Percentiles rank a stretch among this genome's conserved stretches.
Evolutionary conservation across 2,113 vertebrate species (phyloP).

Genomic region (Halcyon malimbica): DNA sequence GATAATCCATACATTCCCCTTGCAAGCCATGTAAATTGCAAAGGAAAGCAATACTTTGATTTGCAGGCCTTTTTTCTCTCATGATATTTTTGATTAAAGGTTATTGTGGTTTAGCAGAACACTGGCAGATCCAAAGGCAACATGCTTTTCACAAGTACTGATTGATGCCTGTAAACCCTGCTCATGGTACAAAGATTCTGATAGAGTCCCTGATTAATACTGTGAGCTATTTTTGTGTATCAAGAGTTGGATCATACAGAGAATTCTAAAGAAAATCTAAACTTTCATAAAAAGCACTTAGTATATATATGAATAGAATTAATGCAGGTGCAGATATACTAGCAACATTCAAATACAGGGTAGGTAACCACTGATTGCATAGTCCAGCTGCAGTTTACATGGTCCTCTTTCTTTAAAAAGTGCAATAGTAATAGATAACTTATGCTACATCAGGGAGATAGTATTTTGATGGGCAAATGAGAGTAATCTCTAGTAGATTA

Average conservation of each 20-base stretch:
- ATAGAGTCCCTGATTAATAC: background rate
- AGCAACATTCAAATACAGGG: background rate
- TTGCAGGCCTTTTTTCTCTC: background rate
- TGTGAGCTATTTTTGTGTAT: background rate
- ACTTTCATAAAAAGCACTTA: constrained; percentile 5
- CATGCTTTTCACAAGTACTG: background rate
- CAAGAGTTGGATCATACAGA: background rate
- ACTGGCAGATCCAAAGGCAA: background rate
- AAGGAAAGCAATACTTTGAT: background rate
- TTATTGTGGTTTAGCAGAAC: background rate
- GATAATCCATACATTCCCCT: background rate
- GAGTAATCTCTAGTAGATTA: background rate
- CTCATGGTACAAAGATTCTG: background rate
- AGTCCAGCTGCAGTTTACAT: background rate
- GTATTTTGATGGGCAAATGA: background rate
- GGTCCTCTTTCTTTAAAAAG: background rate
- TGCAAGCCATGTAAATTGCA: background rate
- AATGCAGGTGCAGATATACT: background rate
- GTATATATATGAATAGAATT: background rate
- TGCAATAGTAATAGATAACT: background rate
- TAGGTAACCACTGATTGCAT: background rate
- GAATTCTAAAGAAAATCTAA: constrained; percentile 27
- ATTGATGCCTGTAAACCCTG: background rate
- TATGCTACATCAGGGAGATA: background rate
- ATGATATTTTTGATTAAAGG: background rate